phyloP scores from a whole-genome alignment of 2,797 vertebrate species.

The Antrozous pallidus region DNA sequence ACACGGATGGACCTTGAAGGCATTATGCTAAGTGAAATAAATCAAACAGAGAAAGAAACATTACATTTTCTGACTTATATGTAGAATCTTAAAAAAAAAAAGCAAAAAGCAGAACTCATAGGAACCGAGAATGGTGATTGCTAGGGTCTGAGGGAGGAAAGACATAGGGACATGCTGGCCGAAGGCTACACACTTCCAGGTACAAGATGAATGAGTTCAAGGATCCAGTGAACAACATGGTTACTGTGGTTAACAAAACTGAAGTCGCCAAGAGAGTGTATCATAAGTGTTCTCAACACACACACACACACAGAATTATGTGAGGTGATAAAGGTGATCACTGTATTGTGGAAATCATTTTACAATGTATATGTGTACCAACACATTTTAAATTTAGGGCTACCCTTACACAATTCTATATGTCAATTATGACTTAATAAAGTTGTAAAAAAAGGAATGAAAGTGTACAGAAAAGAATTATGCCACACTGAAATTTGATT shows the following conservation, averaged over 20 bases:
- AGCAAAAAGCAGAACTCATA: not conserved
- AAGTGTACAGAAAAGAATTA: not conserved
- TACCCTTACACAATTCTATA: not conserved
- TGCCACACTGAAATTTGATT: not conserved
- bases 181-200: not conserved
- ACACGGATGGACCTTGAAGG: not conserved
- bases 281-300: not conserved
- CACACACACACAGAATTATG: not conserved
- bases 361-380: not conserved
- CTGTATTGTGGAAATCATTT: not conserved
- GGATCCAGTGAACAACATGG: not conserved
- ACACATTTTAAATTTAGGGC: not conserved
- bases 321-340: not conserved
- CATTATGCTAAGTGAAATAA: not conserved
- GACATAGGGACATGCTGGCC: not conserved
- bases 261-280: not conserved
- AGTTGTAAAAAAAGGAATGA: not conserved
- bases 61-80: not conserved
- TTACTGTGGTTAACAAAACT: not conserved
- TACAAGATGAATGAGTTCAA: not conserved
- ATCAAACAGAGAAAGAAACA: not conserved
- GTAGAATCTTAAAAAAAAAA: not conserved
- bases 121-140: not conserved
- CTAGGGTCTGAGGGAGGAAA: not conserved
- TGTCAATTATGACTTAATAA: not conserved